Evolutionary conservation across 2,113 vertebrate species (phyloP).

Genomic region (Excalfactoria chinensis): DNA sequence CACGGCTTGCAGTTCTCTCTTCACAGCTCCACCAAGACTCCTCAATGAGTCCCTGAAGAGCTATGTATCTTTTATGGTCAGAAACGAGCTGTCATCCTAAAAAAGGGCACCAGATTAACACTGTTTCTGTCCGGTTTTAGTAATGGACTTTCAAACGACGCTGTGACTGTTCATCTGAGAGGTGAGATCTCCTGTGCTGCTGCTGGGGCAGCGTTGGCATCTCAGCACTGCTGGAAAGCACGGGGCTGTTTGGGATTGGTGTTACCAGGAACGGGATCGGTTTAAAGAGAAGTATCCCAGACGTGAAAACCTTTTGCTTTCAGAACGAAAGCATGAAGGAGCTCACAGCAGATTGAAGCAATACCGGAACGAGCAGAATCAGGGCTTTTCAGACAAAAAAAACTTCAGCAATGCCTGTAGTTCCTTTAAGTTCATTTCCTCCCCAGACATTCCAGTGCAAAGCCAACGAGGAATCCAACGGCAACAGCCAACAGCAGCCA

Average conservation of each 20-base stretch:
- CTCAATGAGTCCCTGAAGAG: not conserved
- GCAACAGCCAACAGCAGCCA: not conserved
- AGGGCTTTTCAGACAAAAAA: not conserved
- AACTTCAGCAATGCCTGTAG: fast-evolving
- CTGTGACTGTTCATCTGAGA: not conserved
- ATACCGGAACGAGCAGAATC: not conserved
- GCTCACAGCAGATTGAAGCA: not conserved
- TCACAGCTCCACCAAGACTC: not conserved
- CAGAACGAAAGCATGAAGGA: fast-evolving
- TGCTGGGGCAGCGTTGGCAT: conserved; percentile 8
- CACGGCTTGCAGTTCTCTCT: not conserved
- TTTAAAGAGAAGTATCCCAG: not conserved
- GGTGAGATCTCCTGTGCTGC: conserved; percentile 34
- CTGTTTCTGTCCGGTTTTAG: conserved; percentile 29
- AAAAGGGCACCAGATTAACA: not conserved
- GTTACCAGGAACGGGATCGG: not conserved
- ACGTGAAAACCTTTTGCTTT: not conserved
- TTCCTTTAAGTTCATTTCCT: too few relatives aligned
- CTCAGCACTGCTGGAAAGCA: not conserved
- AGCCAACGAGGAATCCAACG: not conserved
- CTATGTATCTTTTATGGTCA: not conserved
- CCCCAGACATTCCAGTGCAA: fast-evolving
- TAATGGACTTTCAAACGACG: not conserved
- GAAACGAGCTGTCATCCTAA: not conserved
- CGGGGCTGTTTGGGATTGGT: not conserved